phyloP scores from a whole-genome alignment of 2,888 invertebrate genomes.

The Gastrophysa polygoni region DNA sequence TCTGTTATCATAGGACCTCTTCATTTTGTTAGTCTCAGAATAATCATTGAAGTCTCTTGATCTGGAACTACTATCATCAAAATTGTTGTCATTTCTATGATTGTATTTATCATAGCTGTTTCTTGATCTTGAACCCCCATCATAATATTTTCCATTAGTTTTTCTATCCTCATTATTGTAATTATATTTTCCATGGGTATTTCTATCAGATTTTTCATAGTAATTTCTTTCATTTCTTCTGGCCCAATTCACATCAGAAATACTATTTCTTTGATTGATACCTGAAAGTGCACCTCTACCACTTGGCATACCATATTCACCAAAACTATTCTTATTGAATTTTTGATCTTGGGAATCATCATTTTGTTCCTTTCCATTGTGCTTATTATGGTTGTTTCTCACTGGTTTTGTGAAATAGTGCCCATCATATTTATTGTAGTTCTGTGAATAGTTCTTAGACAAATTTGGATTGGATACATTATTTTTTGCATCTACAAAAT shows the following conservation, averaged over 20 bases:
- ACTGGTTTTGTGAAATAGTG: slow-evolving; percentile 5
- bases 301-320: background rate
- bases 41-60: background rate
- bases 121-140: slow-evolving; percentile 11
- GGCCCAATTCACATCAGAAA: background rate
- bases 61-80: background rate
- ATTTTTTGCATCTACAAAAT: background rate
- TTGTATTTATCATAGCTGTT: slow-evolving; percentile 23
- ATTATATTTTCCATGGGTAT: background rate
- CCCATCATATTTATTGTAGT: background rate
- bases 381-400: background rate
- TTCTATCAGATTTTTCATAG: background rate
- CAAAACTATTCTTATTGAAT: background rate
- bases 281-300: no score
- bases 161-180: slow-evolving; percentile 41
- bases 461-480: background rate
- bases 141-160: slow-evolving; percentile 35
- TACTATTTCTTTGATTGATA: background rate
- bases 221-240: slow-evolving; percentile 10
- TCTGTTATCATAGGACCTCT: slow-evolving; percentile 23
- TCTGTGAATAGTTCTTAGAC: background rate
- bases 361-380: background rate
- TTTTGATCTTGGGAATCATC: background rate
- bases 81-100: background rate
- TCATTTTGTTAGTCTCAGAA: background rate